Conservation (phyloP, 1,140 invertebrate species). For the Eumeta japonica region DNA sequence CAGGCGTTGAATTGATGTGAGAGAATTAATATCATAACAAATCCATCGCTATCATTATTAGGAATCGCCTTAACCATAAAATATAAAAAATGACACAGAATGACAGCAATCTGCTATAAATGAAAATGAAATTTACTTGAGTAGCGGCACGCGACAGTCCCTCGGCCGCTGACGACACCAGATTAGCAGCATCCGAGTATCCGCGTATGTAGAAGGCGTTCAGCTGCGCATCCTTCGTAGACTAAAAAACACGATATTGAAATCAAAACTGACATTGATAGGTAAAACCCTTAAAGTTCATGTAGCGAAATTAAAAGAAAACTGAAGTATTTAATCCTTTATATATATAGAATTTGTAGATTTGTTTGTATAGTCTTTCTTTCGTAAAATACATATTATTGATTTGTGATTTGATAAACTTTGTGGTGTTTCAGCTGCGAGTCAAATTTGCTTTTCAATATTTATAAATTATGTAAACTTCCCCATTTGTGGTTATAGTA, state of each 20-base stretch:
- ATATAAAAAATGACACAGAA: background rate
- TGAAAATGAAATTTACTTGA: background rate
- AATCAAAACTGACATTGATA: background rate
- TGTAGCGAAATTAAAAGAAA: background rate
- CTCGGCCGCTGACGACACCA: slow-evolving; percentile 39
- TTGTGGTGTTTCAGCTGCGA: no score
- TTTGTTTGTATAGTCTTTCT: background rate
- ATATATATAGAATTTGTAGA: background rate
- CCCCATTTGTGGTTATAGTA: no score
- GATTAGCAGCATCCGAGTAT: slow-evolving; percentile 42
- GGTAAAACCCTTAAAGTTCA: background rate
- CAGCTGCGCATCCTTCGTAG: slow-evolving; percentile 43
- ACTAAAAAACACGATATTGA: slow-evolving; percentile 24
- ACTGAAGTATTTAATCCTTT: background rate
- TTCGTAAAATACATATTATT: no score
- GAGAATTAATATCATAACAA: no score
- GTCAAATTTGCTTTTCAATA: no score
- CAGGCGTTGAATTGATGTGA: no score
- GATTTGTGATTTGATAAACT: no score
- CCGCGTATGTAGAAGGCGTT: slow-evolving; percentile 51
- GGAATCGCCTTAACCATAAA: background rate
- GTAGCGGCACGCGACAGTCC: slow-evolving; percentile 34
- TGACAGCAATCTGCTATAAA: background rate
- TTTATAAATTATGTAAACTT: no score
- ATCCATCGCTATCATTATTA: background rate